Evolutionary conservation across 2,888 invertebrate genomes (phyloP), one percentile per base, ranked within the genome.

Genomic region (Hofmannophila pseudospretella): DNA sequence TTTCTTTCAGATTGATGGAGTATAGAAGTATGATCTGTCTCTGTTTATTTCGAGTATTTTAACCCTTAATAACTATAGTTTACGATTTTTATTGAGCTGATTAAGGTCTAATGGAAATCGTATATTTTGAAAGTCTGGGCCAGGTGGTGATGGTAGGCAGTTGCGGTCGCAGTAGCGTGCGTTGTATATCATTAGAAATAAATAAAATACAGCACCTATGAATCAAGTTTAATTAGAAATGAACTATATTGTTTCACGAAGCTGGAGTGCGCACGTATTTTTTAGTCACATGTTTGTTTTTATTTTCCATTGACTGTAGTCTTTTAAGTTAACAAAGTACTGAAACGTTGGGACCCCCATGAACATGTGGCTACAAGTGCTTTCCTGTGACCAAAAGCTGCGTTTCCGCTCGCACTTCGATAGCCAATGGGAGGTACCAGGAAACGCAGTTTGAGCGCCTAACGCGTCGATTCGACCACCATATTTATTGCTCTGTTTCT

Each of bases 311-410:
- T 57, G 50, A 58, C 51, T 56, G 62, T 58, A 62, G 55, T 47
- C 49, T 57, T 49, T 43, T 54, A 49, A 39, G 49, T 50, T 51
- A 44, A 35, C 22, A 36, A 49, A 50, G 37, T 45, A 32, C 4
- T 29, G 13, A 37, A 25, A 13, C 34, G 39, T 45, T 42, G 49
- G 45, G 48, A 54, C 73, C 74, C 76, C 81, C 77, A 67, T 78
- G 77, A 84, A 84, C 84, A 84, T 84, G 85, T 84, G 85, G 84
- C 85, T 85, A 82, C 78, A 60, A 68, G 78, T 76, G 82, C 73
- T 73, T 58, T 41, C 57, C 45, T 43, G 44, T 49, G 43, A 39
- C 45, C 43, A 39, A 48, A 71, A 74, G 75, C 80, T 78, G 80
- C 80, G 80, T 78, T 79, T 78, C 79, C 56, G 50, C 67, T 48